Base-by-base conservation (phyloP, 2,113 vertebrate genomes). In the Nyctibius bracteatus region DNA sequence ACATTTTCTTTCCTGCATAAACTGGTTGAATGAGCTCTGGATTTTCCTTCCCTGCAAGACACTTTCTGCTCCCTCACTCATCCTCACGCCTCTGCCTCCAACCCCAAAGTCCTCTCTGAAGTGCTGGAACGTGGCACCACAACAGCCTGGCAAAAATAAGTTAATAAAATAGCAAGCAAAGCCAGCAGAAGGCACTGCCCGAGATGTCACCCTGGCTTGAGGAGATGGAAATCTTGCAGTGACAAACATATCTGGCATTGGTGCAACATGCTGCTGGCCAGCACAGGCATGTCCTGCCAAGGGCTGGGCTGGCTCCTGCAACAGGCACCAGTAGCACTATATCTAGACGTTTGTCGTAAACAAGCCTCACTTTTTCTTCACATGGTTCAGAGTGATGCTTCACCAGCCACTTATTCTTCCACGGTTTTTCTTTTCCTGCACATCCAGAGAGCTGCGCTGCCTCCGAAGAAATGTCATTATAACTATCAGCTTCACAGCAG, bases 171-270 rank as follows among this genome's bases (percentile, higher is more conserved):
- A 61, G 14, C 30, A 58, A 59, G 39, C 27, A 52, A 39, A 52
- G 11, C 11, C 59, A 71, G n/a, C 7, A 39, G 39, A 31, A 52
- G 33, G 33, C 33, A 44, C 1, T 0, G 46, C 9, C 52, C 1
- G 15, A 47, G 66, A 13, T 10, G 11, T 10, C 17, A 14, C 6
- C 1, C 7, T 0, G 2, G 39, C 21, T 54, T 47, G 46, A 23
- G 39, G 33, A 66, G 59, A 33, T 1, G 2, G 47, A 31, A 49
- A 43, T 8, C 22, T 28, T 25, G 6, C 33, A 10, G 24, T 4
- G 12, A 49, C 35, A 31, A 57, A 23, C 12, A 5, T 2, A n/a
- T 11, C 31, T 18, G 37, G 25, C 31, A 22, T 5, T 0, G 2
- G 31, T 6, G 43, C 24, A 8, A 9, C n/a, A n/a, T n/a, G n/a